Conservation (phyloP, 2,113 vertebrate genomes). For the Gyps fulvus region DNA sequence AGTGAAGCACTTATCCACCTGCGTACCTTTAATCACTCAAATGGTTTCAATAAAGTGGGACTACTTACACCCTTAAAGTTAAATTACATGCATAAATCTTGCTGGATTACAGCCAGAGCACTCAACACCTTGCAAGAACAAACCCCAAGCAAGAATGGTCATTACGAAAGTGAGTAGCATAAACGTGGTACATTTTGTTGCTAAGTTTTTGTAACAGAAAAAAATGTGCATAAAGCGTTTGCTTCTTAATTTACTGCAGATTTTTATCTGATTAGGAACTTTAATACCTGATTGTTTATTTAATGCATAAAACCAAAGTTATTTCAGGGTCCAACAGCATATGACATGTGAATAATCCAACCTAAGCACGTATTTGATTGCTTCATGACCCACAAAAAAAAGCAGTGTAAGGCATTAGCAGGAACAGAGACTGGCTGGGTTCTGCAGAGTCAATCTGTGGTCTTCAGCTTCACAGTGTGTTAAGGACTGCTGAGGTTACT, state of each 20-base stretch:
- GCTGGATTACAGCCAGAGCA: not conserved
- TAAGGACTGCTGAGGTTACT: not conserved
- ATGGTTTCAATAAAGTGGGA: not conserved
- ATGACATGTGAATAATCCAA: not conserved
- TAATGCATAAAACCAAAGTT: not conserved
- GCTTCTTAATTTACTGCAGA: not conserved
- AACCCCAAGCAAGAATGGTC: not conserved
- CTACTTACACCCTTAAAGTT: not conserved
- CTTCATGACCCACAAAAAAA: not conserved
- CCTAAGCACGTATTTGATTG: not conserved
- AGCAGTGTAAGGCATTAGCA: not conserved
- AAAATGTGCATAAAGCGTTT: not conserved
- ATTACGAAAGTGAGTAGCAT: not conserved
- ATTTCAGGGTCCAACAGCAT: not conserved
- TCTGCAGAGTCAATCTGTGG: not conserved
- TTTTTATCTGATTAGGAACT: not conserved
- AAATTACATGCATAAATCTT: not conserved
- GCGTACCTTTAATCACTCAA: not conserved
- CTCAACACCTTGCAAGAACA: not conserved
- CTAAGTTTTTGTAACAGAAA: not conserved
- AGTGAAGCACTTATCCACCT: slow-evolving; percentile 30
- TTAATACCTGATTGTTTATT: not conserved
- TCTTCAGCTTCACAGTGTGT: not conserved
- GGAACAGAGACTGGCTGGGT: not conserved
- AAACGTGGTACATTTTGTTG: not conserved